phyloP scores from a whole-genome alignment of 2,113 vertebrate genomes.

The Lophura nycthemera region DNA sequence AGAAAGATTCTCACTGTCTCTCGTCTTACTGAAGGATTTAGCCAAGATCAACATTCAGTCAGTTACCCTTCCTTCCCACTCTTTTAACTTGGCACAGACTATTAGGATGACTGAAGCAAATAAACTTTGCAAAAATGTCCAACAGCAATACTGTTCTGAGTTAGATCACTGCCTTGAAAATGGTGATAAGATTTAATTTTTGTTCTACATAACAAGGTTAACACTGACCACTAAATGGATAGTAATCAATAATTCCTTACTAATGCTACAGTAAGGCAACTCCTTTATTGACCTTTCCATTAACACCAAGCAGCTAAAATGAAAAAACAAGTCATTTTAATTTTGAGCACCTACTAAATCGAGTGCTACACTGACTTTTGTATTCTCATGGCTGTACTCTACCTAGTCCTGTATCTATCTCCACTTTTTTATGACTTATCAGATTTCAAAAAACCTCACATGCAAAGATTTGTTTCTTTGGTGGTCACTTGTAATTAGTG shows the following conservation, averaged over 20 bases:
- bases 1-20: neutral
- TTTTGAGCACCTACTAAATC: neutral
- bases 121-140: neutral
- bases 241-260: constrained; percentile 65
- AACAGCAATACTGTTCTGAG: neutral
- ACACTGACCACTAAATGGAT: constrained; percentile 29
- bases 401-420: neutral
- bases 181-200: constrained; percentile 42
- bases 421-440: neutral
- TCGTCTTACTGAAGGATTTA: neutral
- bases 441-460: accelerated
- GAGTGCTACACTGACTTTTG: neutral
- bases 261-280: constrained; percentile 13
- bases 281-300: constrained; percentile 26
- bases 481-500: neutral
- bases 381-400: neutral
- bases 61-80: neutral
- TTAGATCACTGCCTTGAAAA: neutral
- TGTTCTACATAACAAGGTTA: constrained; percentile 53
- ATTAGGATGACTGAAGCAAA: neutral
- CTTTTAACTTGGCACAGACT: neutral
- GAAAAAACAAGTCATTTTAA: constrained; percentile 17
- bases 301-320: constrained; percentile 44
- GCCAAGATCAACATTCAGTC: neutral
- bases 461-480: neutral